phyloP scores from a whole-genome alignment of 2,797 vertebrate species.

The Podarcis lilfordi region DNA sequence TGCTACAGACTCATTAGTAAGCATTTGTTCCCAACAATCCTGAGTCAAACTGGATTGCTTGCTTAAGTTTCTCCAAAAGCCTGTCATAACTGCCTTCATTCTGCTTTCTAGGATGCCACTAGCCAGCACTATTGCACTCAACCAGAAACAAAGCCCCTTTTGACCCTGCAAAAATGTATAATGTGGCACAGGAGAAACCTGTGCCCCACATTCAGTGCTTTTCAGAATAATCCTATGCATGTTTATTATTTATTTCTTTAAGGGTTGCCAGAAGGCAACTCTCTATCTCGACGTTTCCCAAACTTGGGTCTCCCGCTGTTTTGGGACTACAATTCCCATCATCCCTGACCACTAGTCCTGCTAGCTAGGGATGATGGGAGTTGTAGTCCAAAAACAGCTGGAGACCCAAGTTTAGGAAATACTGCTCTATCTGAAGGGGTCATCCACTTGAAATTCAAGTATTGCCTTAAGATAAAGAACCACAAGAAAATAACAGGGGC shows the following conservation, averaged over 20 bases:
- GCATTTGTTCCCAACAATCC: neutral
- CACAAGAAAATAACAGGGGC: neutral
- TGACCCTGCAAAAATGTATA: neutral
- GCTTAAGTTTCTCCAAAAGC: neutral
- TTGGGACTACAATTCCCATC: too few species aligned
- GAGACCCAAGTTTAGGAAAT: too few species aligned
- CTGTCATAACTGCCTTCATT: neutral
- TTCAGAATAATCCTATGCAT: neutral
- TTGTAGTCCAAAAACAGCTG: too few species aligned
- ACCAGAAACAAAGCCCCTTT: too few species aligned
- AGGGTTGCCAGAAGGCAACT: too few species aligned
- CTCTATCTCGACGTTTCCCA: too few species aligned
- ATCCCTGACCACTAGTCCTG: too few species aligned
- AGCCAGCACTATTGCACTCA: too few species aligned
- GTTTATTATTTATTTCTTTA: neutral
- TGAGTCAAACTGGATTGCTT: neutral
- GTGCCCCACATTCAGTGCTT: neutral
- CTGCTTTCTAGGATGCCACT: neutral
- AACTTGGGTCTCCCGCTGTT: too few species aligned
- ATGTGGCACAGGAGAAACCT: neutral
- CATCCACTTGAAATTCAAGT: neutral
- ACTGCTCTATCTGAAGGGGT: too few species aligned
- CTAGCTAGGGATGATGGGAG: too few species aligned
- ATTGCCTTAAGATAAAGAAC: neutral
- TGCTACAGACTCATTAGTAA: neutral